Base-by-base conservation (phyloP, 2,888 invertebrate species). In the Phortica okadai region DNA sequence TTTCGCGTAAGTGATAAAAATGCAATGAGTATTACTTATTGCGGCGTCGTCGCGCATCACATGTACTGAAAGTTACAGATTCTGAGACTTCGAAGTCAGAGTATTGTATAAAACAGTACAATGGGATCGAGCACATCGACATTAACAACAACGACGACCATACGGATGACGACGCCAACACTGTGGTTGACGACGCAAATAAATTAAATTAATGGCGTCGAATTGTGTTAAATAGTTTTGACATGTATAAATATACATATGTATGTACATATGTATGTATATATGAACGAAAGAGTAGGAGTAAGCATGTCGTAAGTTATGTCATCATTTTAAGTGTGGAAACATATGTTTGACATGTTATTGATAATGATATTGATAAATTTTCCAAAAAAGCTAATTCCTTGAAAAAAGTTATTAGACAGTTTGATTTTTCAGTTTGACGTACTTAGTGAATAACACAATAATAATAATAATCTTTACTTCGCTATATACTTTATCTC, bases 1-100 rank as follows among this genome's bases (percentile, higher is more conserved):
- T 86, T 86, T 86, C 84, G 85, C 85, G 85, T 81, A 86, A 86
- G 87, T 86, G 85, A 86, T 86, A 86, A 86, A 86, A 86, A 84
- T 86, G 85, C 87, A 86, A 86, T 86, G 82, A 86, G 84, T 79
- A 82, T 81, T 82, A 72, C 70, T 72, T 72, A 72, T 56, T 72
- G 70, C 45, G 66, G 66, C 66, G 66, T 75, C 73, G 74, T 72
- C 33, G 21, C 33, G 16, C 41, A 56, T 58, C 8, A 54, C 33
- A 58, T 73, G 21, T 70, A 50, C 50, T 54, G 59, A 44, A 14
- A 44, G 54, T n/a, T 14, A 11, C 33, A 54, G 8, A 45, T 25
- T 44, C 56, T 11, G 44, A 50, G 50, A 50, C 50, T 50, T 50
- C 50, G 44, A 67, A n/a, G 44, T 8, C 16, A 16, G 2, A 14